phyloP scores from a whole-genome alignment of 1,140 invertebrate species.

The Panonychus citri region DNA sequence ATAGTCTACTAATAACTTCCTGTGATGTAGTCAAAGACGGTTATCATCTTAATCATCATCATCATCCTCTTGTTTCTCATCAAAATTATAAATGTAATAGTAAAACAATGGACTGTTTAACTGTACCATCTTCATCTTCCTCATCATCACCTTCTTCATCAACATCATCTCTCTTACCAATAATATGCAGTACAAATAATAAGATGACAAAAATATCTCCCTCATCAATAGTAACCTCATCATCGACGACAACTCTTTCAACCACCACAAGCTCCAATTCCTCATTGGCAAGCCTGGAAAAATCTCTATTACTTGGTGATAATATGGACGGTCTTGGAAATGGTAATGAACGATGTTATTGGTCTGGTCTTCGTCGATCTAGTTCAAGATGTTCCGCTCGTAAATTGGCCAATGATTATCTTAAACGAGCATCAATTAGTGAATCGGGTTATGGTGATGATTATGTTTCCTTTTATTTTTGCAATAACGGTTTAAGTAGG shows the following conservation, averaged over 20 bases:
- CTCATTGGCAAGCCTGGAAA: background rate
- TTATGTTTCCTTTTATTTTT: background rate
- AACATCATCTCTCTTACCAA: no score
- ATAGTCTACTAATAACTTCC: background rate
- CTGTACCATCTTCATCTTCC: no score
- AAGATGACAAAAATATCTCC: no score
- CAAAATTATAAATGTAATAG: background rate
- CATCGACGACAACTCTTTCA: background rate
- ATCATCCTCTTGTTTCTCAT: no score
- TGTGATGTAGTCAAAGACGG: no score
- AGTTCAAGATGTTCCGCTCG: background rate
- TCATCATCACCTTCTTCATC: no score
- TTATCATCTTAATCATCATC: no score
- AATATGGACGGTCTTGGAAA: no score
- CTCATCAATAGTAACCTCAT: background rate
- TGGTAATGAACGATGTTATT: no score
- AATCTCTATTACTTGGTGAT: background rate
- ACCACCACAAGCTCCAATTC: background rate
- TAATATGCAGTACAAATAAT: no score
- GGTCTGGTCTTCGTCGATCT: background rate
- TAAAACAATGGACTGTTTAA: no score
- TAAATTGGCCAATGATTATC: background rate
- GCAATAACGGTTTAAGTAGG: no score
- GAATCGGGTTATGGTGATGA: background rate
- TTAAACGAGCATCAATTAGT: background rate